Conservation (phyloP, 1,140 invertebrate genomes). For the Drosophila kurseongensis region DNA sequence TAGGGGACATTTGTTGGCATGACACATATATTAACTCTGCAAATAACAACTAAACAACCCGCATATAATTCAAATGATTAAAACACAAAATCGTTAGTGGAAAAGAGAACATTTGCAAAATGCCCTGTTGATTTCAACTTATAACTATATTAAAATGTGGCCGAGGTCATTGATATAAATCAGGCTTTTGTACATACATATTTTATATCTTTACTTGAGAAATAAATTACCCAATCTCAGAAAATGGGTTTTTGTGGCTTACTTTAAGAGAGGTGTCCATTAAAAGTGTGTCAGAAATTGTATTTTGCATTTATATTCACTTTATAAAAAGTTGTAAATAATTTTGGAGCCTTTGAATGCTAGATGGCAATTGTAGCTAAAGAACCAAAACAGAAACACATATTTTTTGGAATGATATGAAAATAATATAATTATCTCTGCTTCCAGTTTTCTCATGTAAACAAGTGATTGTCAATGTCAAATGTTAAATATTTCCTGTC, state of each 20-base stretch:
- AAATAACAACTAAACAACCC: slow-evolving; percentile 18
- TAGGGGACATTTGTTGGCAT: not conserved
- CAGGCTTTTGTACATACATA: slow-evolving; percentile 35
- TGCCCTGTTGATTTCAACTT: not conserved
- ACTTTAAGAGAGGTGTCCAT: not conserved
- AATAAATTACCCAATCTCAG: slow-evolving; percentile 39
- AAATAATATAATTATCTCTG: not conserved
- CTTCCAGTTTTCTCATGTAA: slow-evolving; percentile 2
- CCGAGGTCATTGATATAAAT: slow-evolving; percentile 22
- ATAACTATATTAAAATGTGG: slow-evolving; percentile 4
- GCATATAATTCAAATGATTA: slow-evolving; percentile 23
- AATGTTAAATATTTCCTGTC: slow-evolving; percentile 6
- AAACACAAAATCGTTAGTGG: slow-evolving; percentile 12
- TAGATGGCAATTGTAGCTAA: not conserved
- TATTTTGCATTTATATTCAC: slow-evolving; percentile 6
- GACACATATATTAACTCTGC: not conserved
- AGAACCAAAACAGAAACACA: no score
- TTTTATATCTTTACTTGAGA: slow-evolving; percentile 40
- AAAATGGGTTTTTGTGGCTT: slow-evolving; percentile 28
- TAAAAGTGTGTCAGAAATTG: slow-evolving; percentile 16
- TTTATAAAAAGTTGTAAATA: not conserved
- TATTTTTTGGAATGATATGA: not conserved
- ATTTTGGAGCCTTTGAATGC: not conserved
- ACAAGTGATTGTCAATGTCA: slow-evolving; percentile 19
- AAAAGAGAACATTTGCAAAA: slow-evolving; percentile 4